These are phyloP conservation scores for Paramisgurnus dabryanus DNA, from an alignment of 2,113 vertebrate species.

Conservation along the genomic window DNA sequence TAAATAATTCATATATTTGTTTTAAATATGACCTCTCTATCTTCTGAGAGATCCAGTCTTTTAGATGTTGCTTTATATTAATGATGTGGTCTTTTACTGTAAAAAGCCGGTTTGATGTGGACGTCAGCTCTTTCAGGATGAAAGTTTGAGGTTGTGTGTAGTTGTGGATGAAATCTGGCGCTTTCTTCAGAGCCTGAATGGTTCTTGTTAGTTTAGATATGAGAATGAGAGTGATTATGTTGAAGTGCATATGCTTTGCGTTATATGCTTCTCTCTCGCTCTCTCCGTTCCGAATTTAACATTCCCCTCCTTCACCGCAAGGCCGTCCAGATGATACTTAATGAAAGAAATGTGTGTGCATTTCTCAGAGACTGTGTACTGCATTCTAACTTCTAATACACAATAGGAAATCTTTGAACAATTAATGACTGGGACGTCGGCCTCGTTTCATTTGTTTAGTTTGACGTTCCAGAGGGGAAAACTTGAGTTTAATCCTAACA, in stretches of 20 bases:
- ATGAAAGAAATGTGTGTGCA: slow-evolving; percentile 20
- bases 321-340: slow-evolving; percentile 17
- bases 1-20: too few species aligned
- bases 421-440: slow-evolving; percentile 8
- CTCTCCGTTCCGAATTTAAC: slow-evolving; percentile 38
- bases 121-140: too few species aligned
- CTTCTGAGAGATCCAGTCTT: too few species aligned
- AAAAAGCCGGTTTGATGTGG: too few species aligned
- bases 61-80: too few species aligned
- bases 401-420: not conserved
- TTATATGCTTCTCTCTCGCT: slow-evolving; percentile 56
- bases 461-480: not conserved
- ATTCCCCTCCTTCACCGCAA: slow-evolving; percentile 36
- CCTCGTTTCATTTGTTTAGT: not conserved
- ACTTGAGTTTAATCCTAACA: not conserved
- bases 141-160: not conserved
- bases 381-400: not conserved
- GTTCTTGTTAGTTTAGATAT: slow-evolving; percentile 67
- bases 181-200: slow-evolving; percentile 59
- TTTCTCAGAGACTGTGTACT: not conserved
- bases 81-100: too few species aligned
- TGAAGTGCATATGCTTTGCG: slow-evolving; percentile 68
- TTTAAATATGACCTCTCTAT: too few species aligned
- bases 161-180: too few species aligned
- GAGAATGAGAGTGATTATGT: slow-evolving; percentile 65